A percentile compares a stretch with the other conserved stretches of the same genome.
phyloP scores from a whole-genome alignment of 2,797 vertebrate species.

The Xenentodon cancila region DNA sequence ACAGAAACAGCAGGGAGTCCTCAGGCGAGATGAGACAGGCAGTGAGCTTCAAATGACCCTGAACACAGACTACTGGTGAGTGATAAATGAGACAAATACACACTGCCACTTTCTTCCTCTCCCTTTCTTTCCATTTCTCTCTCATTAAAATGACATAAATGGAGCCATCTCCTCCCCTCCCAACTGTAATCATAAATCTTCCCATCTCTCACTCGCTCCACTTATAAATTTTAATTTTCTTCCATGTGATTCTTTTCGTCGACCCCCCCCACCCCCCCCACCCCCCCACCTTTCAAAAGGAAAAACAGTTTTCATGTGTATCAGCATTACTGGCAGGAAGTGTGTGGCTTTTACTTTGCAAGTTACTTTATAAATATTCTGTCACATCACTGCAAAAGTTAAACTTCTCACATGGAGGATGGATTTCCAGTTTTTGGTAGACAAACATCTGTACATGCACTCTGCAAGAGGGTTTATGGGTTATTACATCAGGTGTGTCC shows the following conservation, averaged over 20 bases:
- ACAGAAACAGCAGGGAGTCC: conserved; percentile 55
- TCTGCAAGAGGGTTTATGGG: conserved; percentile 6
- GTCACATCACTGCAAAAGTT: conserved; percentile 18
- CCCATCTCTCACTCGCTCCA: conserved; percentile 16
- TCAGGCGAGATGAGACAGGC: conserved; percentile 59
- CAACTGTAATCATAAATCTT: conserved; percentile 39
- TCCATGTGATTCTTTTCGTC: conserved; percentile 20
- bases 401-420: conserved; percentile 26
- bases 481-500: conserved; percentile 12
- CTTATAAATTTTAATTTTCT: conserved; percentile 41
- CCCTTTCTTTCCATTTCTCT: conserved; percentile 45
- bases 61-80: conserved; percentile 67
- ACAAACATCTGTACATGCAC: conserved; percentile 5
- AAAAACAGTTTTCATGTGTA: conserved; percentile 23
- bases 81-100: conserved; percentile 77
- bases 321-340: conserved; percentile 14
- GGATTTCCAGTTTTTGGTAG: conserved; percentile 21
- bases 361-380: conserved; percentile 37
- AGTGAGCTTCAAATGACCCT: conserved; percentile 72
- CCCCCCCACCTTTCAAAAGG: conserved; percentile 4
- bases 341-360: conserved; percentile 33
- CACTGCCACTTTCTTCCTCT: conserved; percentile 39
- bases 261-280: no score
- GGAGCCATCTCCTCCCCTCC: conserved; percentile 54
- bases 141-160: conserved; percentile 68